phyloP scores from a whole-genome alignment of 2,888 invertebrate genomes.

The Biston betularia region DNA sequence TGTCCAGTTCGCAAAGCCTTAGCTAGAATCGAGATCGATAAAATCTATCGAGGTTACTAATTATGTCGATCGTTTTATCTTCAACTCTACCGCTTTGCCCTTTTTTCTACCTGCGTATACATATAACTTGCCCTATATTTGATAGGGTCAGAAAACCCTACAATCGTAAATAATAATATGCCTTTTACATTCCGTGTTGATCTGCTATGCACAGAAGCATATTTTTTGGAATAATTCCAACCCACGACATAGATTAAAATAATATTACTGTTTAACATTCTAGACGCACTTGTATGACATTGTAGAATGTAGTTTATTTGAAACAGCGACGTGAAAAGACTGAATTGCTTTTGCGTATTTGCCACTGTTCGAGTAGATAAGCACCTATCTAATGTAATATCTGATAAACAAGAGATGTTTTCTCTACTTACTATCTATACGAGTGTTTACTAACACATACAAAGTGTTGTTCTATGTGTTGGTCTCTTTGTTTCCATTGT shows the following conservation, averaged over 20 bases:
- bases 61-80: conserved; percentile 7
- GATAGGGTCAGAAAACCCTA: conserved; percentile 8
- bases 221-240: conserved; percentile 14
- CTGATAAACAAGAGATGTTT: conserved; percentile 33
- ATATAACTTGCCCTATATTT: conserved; percentile 2
- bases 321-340: background rate
- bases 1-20: background rate
- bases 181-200: background rate
- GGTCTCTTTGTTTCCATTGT: conserved; percentile 34
- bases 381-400: conserved; percentile 20
- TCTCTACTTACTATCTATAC: conserved; percentile 20
- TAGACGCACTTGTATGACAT: background rate
- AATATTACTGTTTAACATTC: background rate
- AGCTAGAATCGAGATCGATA: conserved; percentile 2
- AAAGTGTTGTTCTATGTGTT: conserved; percentile 27
- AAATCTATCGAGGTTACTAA: conserved; percentile 12
- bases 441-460: conserved; percentile 28
- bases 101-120: background rate
- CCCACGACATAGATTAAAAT: background rate
- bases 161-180: background rate
- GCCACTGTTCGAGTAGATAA: conserved; percentile 19
- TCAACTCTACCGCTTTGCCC: conserved; percentile 5
- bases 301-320: background rate
- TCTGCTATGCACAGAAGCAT: background rate
- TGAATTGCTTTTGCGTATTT: conserved; percentile 7